Evolutionary conservation across 1,140 invertebrate species (phyloP), one percentile per base, ranked within the genome.

Genomic region (Listronotus bonariensis): DNA sequence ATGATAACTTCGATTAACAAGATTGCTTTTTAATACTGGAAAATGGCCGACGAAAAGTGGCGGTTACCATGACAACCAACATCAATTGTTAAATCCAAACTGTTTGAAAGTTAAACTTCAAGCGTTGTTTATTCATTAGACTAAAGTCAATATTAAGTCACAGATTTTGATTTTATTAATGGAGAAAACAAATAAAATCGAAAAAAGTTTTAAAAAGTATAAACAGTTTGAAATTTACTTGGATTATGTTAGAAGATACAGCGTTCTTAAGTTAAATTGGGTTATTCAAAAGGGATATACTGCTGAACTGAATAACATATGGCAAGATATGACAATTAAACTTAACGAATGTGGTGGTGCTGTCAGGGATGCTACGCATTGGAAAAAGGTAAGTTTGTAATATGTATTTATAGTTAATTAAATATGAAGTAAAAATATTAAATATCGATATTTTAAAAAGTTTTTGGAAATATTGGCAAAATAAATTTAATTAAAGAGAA

Each of bases 371-470:
- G 31, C 38, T 49, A 18, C 45, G 1, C 53, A 57, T 31, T 65
- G 62, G 53, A 65, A 65, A 51, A 57, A 65, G 32, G 54, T 65
- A 12, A 45, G n/a, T n/a, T n/a, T n/a, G n/a, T n/a, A n/a, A n/a
- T n/a, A n/a, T n/a, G n/a, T n/a, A n/a, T n/a, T n/a, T n/a, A n/a
- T n/a, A n/a, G 42, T 41, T n/a, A 9, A n/a, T 6, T 17, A 17
- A 11, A 17, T 3, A 17, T 46, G 17, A 46, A 17, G 6, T 42
- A 7, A 7, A 12, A 12, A 6, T 18, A 38, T 8, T 56, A 9
- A 56, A 32, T 34, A 6, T 3, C 6, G 17, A 4, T 4, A 34
- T 6, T 53, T 38, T 34, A 53, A 10, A 51, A 20, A 51, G 6
- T 4, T 51, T 34, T 20, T 6, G 17, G 10, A 6, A 11, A 51